Evolutionary conservation across 2,113 vertebrate genomes (phyloP), one percentile per base, ranked within the genome.

Genomic region (Leucopternis melanops): DNA sequence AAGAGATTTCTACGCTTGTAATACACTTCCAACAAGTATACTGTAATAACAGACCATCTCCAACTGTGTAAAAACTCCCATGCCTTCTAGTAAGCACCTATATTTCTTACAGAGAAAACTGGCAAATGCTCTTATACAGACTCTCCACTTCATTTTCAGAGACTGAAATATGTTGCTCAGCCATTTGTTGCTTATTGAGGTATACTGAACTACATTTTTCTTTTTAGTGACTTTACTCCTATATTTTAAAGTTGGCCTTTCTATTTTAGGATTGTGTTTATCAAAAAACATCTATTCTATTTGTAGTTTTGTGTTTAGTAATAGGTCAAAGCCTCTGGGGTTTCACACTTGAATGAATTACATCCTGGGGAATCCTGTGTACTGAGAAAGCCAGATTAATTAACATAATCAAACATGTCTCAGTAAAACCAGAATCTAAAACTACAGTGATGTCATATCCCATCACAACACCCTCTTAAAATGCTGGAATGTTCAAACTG

Each of bases 321-420:
- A 96, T 92, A 97, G 89, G 89, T 95, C 92, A 97, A 92, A 97
- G 95, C 93, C 94, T 97, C 72, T 92, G 44, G 95, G 94, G 69
- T 93, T 97, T 95, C 94, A 95, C 89, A 96, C 91, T 97, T 96
- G 96, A 96, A 77, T 97, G 95, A 90, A 87, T 95, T 96, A 86
- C 89, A 97, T 88, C 90, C 87, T 73, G 61, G 49, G 87, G 89
- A 97, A 93, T 65, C 78, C 85, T 96, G 58, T 67, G 65, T 82
- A 91, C 89, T 38, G 40, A 92, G 88, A 92, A 96, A 91, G 59
- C 63, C 88, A 92, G 66, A 69, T 32, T 97, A 96, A 97, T 94
- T 97, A 96, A 94, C 92, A 96, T 95, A 96, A 97, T 97, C 82
- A 96, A 95, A 77, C 90, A 90, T 95, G 78, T 93, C 96, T 97